Evolutionary conservation across 1,140 invertebrate genomes (phyloP), one percentile per base, ranked within the genome.

Genomic region (Phenacoccus solenopsis): DNA sequence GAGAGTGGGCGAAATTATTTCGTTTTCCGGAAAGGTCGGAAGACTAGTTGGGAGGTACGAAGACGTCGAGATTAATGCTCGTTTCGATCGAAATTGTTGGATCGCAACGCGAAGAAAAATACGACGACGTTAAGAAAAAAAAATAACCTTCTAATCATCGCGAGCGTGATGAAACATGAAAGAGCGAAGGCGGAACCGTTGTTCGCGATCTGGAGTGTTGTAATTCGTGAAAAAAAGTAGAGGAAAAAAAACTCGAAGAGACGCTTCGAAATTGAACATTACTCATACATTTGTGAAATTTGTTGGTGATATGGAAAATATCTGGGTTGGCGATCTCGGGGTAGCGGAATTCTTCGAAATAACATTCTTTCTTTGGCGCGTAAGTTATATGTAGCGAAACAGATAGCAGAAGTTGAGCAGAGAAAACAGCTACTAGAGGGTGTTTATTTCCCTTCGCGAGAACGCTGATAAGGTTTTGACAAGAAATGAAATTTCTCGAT

Each of bases 251-350:
- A n/a, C n/a, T n/a, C n/a, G n/a, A n/a, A n/a, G n/a, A n/a, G n/a
- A n/a, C n/a, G n/a, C n/a, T n/a, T n/a, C n/a, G n/a, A 49, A 49
- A 49, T 49, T 49, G 38, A 49, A 49, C 38, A 49, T 49, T 49
- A 49, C 20, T 49, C 38, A 49, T 49, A n/a, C 38, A 49, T 49
- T 49, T 49, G 3, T 4, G 20, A 49, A 49, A 49, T 49, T 49
- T 49, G 38, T 49, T 49, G 30, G 5, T 9, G 38, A 49, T 49
- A 49, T 10, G 3, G 4, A 49, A 4, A 5, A 49, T 49, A 49
- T 49, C 38, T 10, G 5, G 3, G 2, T n/a, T 3, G 5, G 3
- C 38, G 38, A 49, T 49, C 38, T 49, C 3, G 13, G 13, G 3
- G 38, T n/a, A 9, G 13, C 16, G 38, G 38, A 4, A 49, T 49